Evolutionary conservation across 2,113 vertebrate species (phyloP).

Genomic region (Dipodomys ordii): DNA sequence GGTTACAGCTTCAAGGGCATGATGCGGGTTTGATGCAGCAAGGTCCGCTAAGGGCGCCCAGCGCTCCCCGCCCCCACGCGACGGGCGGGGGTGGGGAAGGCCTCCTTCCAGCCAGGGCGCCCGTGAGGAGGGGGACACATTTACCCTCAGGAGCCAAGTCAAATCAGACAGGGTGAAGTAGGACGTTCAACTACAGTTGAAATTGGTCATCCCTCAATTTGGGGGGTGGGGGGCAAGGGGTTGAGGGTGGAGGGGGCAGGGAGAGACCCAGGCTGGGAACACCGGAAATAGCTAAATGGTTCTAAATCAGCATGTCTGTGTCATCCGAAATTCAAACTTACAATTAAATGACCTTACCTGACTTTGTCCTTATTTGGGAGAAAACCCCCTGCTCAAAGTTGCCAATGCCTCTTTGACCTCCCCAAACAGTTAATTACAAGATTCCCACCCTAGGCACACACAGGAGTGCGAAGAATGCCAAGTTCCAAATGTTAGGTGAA

Average conservation of each 20-base stretch:
- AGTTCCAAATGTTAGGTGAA: slow-evolving; percentile 44
- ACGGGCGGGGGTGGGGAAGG: slow-evolving; percentile 53
- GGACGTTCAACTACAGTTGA: background rate
- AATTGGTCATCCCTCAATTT: slow-evolving; percentile 47
- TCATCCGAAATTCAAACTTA: slow-evolving; percentile 59
- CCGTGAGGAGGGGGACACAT: background rate
- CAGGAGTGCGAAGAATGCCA: slow-evolving; percentile 21
- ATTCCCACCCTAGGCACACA: background rate
- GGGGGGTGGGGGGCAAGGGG: background rate
- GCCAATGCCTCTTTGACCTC: slow-evolving; percentile 61
- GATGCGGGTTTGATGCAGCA: slow-evolving; percentile 80
- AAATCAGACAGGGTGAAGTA: slow-evolving; percentile 17
- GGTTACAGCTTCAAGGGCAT: slow-evolving; percentile 83
- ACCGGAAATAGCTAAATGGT: slow-evolving; percentile 51
- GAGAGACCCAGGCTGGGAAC: background rate
- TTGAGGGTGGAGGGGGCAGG: too few relatives aligned
- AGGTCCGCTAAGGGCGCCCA: slow-evolving; percentile 74
- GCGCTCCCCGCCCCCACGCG: slow-evolving; percentile 74
- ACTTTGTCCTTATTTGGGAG: slow-evolving; percentile 71
- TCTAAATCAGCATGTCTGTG: slow-evolving; percentile 57
- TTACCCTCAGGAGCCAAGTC: slow-evolving; percentile 28
- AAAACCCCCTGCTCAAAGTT: slow-evolving; percentile 31
- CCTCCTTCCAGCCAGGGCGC: background rate
- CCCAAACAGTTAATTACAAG: slow-evolving; percentile 67
- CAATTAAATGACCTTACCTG: slow-evolving; percentile 79